phyloP scores from a whole-genome alignment of 1,140 invertebrate genomes.

The Physella acuta region DNA sequence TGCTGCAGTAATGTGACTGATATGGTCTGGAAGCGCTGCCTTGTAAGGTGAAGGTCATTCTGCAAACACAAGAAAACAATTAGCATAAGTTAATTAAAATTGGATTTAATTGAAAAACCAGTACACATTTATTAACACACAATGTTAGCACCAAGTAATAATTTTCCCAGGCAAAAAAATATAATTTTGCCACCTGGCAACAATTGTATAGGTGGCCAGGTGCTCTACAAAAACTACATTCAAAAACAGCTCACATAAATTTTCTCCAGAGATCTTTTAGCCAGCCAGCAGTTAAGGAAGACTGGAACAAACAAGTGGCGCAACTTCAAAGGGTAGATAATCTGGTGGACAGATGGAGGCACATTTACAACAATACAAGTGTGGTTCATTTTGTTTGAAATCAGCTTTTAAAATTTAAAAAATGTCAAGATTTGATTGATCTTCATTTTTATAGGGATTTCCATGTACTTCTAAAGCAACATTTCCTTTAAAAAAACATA shows the following conservation, averaged over 20 bases:
- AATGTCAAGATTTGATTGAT: not conserved
- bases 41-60: conserved; percentile 94
- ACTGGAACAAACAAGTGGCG: conserved; percentile 92
- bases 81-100: not conserved
- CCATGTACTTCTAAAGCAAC: not conserved
- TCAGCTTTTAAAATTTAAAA: not conserved
- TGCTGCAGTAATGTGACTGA: conserved; percentile 84
- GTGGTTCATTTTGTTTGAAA: not conserved
- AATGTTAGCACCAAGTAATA: not conserved
- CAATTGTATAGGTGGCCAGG: not conserved
- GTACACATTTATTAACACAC: no score
- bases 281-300: conserved; percentile 97
- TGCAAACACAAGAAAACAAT: conserved; percentile 56
- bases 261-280: conserved; percentile 92
- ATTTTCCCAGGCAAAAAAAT: not conserved
- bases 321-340: conserved; percentile 79
- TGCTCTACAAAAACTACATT: not conserved
- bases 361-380: not conserved
- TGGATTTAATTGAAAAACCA: not conserved
- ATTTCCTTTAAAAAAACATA: not conserved
- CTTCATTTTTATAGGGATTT: not conserved
- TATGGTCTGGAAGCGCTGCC: conserved; percentile 92
- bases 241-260: conserved; percentile 90
- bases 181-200: not conserved
- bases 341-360: conserved; percentile 65